Base-by-base conservation (phyloP, 1,140 invertebrate genomes). In the Phthorimaea operculella region DNA sequence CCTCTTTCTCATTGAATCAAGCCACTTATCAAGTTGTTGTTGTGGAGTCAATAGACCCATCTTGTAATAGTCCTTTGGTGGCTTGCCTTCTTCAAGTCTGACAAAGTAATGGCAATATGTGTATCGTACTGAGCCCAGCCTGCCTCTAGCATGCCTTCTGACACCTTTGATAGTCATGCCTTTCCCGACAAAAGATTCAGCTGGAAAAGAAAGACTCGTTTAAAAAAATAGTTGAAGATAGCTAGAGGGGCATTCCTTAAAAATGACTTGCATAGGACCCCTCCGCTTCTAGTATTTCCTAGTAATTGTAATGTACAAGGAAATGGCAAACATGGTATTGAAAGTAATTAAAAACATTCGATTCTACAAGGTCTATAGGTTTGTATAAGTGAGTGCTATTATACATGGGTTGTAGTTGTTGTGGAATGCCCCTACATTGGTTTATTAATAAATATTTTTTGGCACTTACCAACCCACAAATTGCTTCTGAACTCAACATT, bases 401-500 rank as follows among this genome's bases (percentile, higher is more conserved):
- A n/a, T n/a, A n/a, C n/a, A n/a, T n/a, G n/a, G n/a, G n/a, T n/a
- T n/a, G n/a, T n/a, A n/a, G n/a, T n/a, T n/a, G n/a, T n/a, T n/a
- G n/a, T n/a, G n/a, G n/a, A n/a, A n/a, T n/a, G n/a, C n/a, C n/a
- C n/a, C n/a, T n/a, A n/a, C n/a, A n/a, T n/a, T n/a, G n/a, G n/a
- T n/a, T n/a, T n/a, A n/a, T n/a, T n/a, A n/a, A n/a, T n/a, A n/a
- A n/a, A 28, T 28, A 28, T 28, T 51, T 9, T 18, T n/a, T n/a
- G n/a, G n/a, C n/a, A 70, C 68, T 90, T 85, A 97, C 96, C 93
- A 87, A 99, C 91, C 97, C 97, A 99, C 47, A 99, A 87, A 87
- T 98, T 98, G 72, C 93, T 97, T 76, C 91, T 93, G 83, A 92
- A 99, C 86, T 99, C 97, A 33, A 99, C 95, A 89, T 98, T 94